phyloP scores from a whole-genome alignment of 2,888 invertebrate genomes.

The Ferrisia virgata region DNA sequence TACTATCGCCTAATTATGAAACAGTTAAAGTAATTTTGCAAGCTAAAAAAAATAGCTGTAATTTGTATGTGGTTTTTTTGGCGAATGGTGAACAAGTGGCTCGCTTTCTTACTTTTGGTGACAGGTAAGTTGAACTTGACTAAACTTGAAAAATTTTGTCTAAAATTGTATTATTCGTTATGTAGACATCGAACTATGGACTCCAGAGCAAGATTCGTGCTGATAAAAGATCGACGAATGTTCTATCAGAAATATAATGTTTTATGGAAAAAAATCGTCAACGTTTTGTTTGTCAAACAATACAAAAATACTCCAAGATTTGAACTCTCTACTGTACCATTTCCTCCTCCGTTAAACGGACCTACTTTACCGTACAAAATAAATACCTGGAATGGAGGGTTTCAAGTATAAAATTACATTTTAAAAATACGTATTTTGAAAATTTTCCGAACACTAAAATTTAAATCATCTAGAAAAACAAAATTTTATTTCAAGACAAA shows the following conservation, averaged over 20 bases:
- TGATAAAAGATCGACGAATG: constrained; percentile 68
- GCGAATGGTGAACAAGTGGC: constrained; percentile 69
- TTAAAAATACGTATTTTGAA: not conserved
- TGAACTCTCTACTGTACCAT: constrained; percentile 70
- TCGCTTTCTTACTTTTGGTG: constrained; percentile 67
- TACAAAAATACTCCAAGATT: constrained; percentile 62
- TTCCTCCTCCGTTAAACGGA: constrained; percentile 62
- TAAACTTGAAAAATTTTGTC: not conserved
- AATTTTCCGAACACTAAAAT: not conserved
- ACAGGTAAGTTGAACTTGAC: constrained; percentile 57
- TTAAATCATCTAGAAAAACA: constrained; percentile 16
- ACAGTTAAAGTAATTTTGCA: constrained; percentile 60
- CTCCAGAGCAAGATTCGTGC: constrained; percentile 67
- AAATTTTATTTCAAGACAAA: constrained; percentile 56
- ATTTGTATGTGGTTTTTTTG: constrained; percentile 67
- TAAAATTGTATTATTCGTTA: not conserved
- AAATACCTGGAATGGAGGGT: constrained; percentile 63
- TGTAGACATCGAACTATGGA: constrained; percentile 66
- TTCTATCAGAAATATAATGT: constrained; percentile 65
- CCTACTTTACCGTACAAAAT: constrained; percentile 63
- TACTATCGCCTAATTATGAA: constrained; percentile 61
- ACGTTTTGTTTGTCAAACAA: constrained; percentile 68
- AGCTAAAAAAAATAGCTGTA: constrained; percentile 64
- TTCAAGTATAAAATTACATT: constrained; percentile 18
- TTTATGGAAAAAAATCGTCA: constrained; percentile 74